phyloP scores from a whole-genome alignment of 2,888 invertebrate species.

The Volucella inflata region DNA sequence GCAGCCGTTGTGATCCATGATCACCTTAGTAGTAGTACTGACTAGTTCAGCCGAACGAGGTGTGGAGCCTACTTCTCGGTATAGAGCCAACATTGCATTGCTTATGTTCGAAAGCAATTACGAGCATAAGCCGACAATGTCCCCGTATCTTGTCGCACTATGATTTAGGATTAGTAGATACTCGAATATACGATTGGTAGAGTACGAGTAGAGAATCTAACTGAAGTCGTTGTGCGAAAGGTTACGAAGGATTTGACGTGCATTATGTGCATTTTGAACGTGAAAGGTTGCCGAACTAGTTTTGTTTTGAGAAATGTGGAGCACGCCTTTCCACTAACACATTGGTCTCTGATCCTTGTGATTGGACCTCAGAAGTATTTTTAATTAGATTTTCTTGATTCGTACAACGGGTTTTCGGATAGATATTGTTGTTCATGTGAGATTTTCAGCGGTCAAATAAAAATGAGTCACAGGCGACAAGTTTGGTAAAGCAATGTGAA shows the following conservation, averaged over 20 bases:
- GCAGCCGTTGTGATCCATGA: slow-evolving; percentile 33
- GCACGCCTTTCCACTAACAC: too few species aligned
- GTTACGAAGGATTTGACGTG: slow-evolving; percentile 29
- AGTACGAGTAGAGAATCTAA: slow-evolving; percentile 30
- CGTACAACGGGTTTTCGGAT: too few species aligned
- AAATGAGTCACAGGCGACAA: too few species aligned
- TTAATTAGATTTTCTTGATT: too few species aligned
- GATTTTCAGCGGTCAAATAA: too few species aligned
- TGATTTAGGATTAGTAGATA: slow-evolving; percentile 1
- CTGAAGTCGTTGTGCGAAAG: slow-evolving; percentile 10
- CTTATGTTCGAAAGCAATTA: slow-evolving; percentile 56
- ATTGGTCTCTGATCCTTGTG: too few species aligned
- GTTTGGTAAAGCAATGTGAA: too few species aligned
- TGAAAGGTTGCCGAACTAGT: too few species aligned
- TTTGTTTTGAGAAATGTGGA: too few species aligned
- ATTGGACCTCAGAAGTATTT: too few species aligned
- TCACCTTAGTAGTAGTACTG: slow-evolving; percentile 8
- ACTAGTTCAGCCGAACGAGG: slow-evolving; percentile 15
- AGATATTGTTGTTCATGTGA: too few species aligned
- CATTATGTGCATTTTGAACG: slow-evolving; percentile 16
- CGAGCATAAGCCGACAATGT: slow-evolving; percentile 51
- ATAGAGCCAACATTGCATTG: slow-evolving; percentile 44
- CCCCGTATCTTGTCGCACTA: slow-evolving; percentile 19
- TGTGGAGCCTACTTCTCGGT: slow-evolving; percentile 16
- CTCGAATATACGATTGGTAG: neutral